phyloP scores from a whole-genome alignment of 2,797 vertebrate genomes.

The Muscicapa comitata region DNA sequence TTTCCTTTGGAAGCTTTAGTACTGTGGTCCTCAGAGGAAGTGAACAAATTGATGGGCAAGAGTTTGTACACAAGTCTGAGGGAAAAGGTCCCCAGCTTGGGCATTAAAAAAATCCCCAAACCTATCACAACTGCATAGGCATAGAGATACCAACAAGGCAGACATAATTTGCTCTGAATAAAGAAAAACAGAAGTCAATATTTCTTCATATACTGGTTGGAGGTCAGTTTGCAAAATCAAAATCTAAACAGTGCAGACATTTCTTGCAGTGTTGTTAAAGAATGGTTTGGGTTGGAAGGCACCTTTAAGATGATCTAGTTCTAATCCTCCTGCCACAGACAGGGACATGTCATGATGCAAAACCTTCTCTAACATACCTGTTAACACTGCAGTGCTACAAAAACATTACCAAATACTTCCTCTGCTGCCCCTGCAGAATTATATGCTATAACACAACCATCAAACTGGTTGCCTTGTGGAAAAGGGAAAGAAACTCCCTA shows the following conservation, averaged over 20 bases:
- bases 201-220: background rate
- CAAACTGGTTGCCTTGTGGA: background rate
- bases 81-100: background rate
- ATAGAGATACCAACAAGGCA: background rate
- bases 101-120: background rate
- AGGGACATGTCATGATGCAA: background rate
- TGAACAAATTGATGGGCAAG: background rate
- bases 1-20: background rate
- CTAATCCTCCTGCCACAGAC: background rate
- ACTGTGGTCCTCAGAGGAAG: background rate
- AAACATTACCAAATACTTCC: background rate
- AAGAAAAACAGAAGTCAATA: background rate
- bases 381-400: background rate
- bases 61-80: fast-evolving
- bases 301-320: background rate
- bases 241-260: background rate
- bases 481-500: background rate
- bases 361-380: background rate
- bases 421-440: background rate
- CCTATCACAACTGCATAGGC: background rate
- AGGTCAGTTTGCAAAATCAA: background rate
- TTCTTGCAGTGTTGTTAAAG: background rate
- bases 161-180: background rate
- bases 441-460: background rate
- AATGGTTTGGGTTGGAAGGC: background rate